Conservation (phyloP, 2,797 vertebrate species). For the Graptemys geographica region DNA sequence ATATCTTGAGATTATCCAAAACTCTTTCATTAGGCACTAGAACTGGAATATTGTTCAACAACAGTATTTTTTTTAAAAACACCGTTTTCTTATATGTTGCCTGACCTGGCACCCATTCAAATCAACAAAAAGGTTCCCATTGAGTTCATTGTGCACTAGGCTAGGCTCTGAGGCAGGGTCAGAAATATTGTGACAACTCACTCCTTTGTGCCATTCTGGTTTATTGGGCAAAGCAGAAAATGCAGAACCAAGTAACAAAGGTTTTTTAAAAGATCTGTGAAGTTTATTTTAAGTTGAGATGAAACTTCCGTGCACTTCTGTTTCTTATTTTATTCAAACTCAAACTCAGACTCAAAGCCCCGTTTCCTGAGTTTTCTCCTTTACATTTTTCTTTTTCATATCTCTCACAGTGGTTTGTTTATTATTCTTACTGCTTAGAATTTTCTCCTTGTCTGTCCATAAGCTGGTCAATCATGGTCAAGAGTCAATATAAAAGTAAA, state of each 20-base stretch:
- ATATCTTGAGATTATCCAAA: accelerated
- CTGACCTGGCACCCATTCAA: background rate
- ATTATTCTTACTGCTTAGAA: constrained; percentile 50
- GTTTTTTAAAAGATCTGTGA: background rate
- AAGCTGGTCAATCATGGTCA: constrained; percentile 25
- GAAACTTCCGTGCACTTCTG: background rate
- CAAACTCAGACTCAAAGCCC: background rate
- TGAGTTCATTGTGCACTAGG: background rate
- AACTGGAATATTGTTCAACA: background rate
- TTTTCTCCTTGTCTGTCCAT: constrained; percentile 24
- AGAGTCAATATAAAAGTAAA: constrained; percentile 46
- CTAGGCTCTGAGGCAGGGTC: background rate
- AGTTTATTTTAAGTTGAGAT: background rate
- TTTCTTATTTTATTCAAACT: background rate
- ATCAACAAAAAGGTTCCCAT: background rate
- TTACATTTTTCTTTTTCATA: background rate
- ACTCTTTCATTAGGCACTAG: background rate
- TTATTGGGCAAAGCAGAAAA: constrained; percentile 43
- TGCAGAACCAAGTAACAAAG: background rate
- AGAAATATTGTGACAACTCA: background rate
- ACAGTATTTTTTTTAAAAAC: background rate
- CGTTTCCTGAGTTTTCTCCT: constrained; percentile 10
- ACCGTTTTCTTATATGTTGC: background rate
- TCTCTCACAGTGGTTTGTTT: background rate
- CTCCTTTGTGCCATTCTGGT: accelerated